Base-by-base conservation (phyloP, 2,113 vertebrate species). In the Gila orcuttii region DNA sequence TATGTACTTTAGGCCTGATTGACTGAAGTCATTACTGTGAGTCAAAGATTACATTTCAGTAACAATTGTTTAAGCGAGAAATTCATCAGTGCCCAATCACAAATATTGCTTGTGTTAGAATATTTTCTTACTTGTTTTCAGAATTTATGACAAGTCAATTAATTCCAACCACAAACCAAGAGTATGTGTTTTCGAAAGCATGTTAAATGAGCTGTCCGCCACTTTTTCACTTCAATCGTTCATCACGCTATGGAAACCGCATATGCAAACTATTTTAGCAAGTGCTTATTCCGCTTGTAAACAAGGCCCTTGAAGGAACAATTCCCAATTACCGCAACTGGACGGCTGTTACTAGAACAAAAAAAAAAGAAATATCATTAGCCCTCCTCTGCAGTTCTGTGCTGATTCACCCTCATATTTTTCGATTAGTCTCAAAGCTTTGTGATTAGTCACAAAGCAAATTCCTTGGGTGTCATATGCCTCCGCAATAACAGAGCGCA, bases 291-390 rank as follows among this genome's bases (percentile, higher is more conserved):
- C 19, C 2, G 2, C 45, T 68, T 82, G 42, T 68, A 52, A 82
- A 82, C 25, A 66, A 82, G 42, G 19, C 79, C 17, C 62, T 81
- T 81, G 42, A 64, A 66, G 60, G 42, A 66, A 79, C 33, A 60
- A 62, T 79, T 79, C 57, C 13, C 55, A 81, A 81, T 81, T 81
- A 81, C 39, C 0, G n/a, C 60, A 81, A 81, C 79, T 81, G 60
- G 79, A 42, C 13, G 25, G 42, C 42, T 81, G 60, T 81, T 81
- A 47, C 9, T 23, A 31, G 23, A 47, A 81, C 25, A 31, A 45
- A 28, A 80, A 25, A n/a, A 28, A 5, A 39, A 31, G 42, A 81
- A 42, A 66, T 66, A 28, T 45, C 8, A 47, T 66, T 62, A 80
- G 11, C 57, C n/a, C 19, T 57, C 57, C 33, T 79, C 21, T 6